These are phyloP conservation scores for Channa argus DNA, from an alignment of 2,113 vertebrate species.

Conservation along the genomic window DNA sequence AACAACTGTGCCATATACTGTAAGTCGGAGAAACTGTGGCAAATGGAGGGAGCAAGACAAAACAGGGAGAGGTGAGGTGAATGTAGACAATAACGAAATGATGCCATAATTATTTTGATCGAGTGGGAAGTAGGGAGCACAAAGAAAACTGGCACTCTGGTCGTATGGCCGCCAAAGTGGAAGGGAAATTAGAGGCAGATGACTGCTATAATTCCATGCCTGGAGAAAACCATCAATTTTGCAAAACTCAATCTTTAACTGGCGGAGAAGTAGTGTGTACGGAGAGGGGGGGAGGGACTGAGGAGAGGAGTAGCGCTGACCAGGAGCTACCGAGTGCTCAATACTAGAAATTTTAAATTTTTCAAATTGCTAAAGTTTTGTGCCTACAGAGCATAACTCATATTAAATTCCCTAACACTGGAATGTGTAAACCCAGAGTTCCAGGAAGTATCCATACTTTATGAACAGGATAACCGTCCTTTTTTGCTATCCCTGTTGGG, in stretches of 20 bases:
- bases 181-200: conserved; percentile 72
- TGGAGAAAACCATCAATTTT: conserved; percentile 66
- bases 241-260: conserved; percentile 66
- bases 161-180: conserved; percentile 57
- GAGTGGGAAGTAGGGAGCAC: conserved; percentile 53
- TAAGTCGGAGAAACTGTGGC: conserved; percentile 49
- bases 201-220: conserved; percentile 70
- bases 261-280: conserved; percentile 30
- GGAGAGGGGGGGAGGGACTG: neutral
- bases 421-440: conserved; percentile 32
- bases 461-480: conserved; percentile 32
- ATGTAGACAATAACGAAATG: conserved; percentile 63
- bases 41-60: conserved; percentile 8
- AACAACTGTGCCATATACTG: conserved; percentile 71
- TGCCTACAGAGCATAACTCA: conserved; percentile 28
- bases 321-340: conserved; percentile 47
- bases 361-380: conserved; percentile 58
- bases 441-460: conserved; percentile 50
- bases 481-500: conserved; percentile 33
- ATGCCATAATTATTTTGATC: conserved; percentile 72
- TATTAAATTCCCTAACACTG: conserved; percentile 45
- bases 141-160: conserved; percentile 58
- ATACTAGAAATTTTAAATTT: conserved; percentile 59
- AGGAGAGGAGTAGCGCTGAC: conserved; percentile 19
- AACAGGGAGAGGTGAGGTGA: conserved; percentile 24